A percentile compares a stretch with the other conserved stretches of the same genome.
Evolutionary conservation across 2,888 invertebrate species (phyloP).

Genomic region (Rhopalosiphum nymphaeae): DNA sequence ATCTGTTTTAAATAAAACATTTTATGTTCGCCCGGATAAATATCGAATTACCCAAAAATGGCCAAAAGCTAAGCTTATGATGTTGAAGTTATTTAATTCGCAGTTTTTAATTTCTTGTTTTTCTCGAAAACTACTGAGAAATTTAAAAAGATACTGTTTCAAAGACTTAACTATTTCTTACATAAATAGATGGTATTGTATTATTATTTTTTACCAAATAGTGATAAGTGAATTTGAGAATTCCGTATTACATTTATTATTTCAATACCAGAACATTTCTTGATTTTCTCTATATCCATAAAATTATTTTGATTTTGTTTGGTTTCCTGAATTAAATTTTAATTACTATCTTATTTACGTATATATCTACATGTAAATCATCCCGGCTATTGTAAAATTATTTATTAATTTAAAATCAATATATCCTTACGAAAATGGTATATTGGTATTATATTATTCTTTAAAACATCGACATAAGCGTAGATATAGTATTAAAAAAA

Average conservation of each 20-base stretch:
- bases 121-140: background rate
- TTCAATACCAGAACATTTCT: background rate
- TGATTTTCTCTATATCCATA: background rate
- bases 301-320: background rate
- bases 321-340: background rate
- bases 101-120: background rate
- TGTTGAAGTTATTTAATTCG: background rate
- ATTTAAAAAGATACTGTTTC: background rate
- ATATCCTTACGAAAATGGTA: no score
- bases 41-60: background rate
- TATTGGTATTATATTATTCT: no score
- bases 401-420: no score
- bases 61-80: background rate
- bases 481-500: no score
- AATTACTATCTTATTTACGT: background rate
- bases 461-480: no score
- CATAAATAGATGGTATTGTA: background rate
- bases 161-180: background rate
- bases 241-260: background rate
- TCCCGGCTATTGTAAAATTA: no score
- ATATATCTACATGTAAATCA: background rate
- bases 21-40: background rate
- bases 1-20: background rate
- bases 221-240: background rate
- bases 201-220: background rate